phyloP scores from a whole-genome alignment of 2,113 vertebrate species.

The Psittacula cyanocephala region DNA sequence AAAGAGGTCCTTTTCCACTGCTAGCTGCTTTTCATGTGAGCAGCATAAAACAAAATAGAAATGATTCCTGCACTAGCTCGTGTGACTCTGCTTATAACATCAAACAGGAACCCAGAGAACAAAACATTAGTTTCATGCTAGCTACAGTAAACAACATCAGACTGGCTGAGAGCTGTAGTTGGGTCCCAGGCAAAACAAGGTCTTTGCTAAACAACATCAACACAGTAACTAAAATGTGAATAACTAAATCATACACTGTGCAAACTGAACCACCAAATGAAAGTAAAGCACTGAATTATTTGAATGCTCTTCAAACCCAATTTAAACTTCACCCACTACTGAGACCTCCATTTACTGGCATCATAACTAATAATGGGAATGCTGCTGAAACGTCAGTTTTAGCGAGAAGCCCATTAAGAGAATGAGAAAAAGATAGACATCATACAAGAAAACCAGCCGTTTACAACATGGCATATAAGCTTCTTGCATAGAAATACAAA shows the following conservation, averaged over 20 bases:
- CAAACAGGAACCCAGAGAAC: slow-evolving; percentile 41
- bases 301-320: slow-evolving; percentile 62
- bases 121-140: slow-evolving; percentile 53
- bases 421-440: slow-evolving; percentile 56
- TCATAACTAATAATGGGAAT: slow-evolving; percentile 71
- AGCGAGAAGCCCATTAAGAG: slow-evolving; percentile 58
- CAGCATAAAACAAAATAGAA: slow-evolving; percentile 43
- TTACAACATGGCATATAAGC: slow-evolving; percentile 64
- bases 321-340: slow-evolving; percentile 70
- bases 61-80: slow-evolving; percentile 34
- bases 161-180: slow-evolving; percentile 14
- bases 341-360: slow-evolving; percentile 63
- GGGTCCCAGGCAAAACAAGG: slow-evolving; percentile 51
- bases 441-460: slow-evolving; percentile 63
- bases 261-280: slow-evolving; percentile 47
- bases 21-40: slow-evolving; percentile 16
- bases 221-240: slow-evolving; percentile 61
- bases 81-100: slow-evolving; percentile 47
- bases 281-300: slow-evolving; percentile 59
- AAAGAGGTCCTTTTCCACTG: slow-evolving; percentile 1
- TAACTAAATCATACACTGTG: slow-evolving; percentile 60
- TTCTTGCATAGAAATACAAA: slow-evolving; percentile 60
- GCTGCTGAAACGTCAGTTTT: slow-evolving; percentile 68
- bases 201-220: slow-evolving; percentile 52
- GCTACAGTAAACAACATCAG: slow-evolving; percentile 56